These are phyloP conservation scores for Lanistes nyassanus DNA, from an alignment of 1,140 invertebrate genomes.

Conservation along the genomic window DNA sequence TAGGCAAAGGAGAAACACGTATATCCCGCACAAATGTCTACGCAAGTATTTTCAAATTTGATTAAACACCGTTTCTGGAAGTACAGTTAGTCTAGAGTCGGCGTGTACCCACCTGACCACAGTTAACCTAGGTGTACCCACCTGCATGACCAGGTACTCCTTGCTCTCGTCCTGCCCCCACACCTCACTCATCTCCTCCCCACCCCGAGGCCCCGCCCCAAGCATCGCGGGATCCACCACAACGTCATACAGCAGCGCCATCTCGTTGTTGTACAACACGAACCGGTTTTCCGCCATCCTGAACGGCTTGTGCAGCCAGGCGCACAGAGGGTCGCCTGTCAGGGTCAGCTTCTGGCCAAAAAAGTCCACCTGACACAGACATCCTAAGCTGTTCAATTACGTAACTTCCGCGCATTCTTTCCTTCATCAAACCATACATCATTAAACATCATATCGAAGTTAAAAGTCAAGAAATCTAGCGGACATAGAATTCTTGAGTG, in stretches of 20 bases:
- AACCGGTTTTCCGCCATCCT: constrained; percentile 29
- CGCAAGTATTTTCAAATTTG: no score
- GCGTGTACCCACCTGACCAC: no score
- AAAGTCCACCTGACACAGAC: constrained; percentile 11
- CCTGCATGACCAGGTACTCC: constrained; percentile 44
- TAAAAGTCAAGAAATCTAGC: neutral
- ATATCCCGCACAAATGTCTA: no score
- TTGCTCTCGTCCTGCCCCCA: constrained; percentile 49
- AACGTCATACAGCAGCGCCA: constrained; percentile 39
- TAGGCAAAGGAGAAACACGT: no score
- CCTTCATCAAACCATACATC: neutral
- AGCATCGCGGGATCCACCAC: constrained; percentile 30
- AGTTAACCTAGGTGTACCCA: neutral
- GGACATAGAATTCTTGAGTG: neutral
- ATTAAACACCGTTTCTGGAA: no score
- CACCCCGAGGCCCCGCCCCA: constrained; percentile 37
- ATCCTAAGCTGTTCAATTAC: neutral
- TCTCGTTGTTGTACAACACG: constrained; percentile 34
- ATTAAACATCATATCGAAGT: neutral
- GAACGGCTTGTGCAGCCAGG: constrained; percentile 25
- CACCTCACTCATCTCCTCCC: constrained; percentile 51
- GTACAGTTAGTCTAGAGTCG: no score
- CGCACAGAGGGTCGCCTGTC: constrained; percentile 19
- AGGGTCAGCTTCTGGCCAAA: constrained; percentile 15
- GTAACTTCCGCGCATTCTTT: neutral